Percentiles rank a stretch among this genome's conserved stretches.
Conservation (phyloP, 2,113 vertebrate genomes). For the Cyanoramphus novaezelandiae region DNA sequence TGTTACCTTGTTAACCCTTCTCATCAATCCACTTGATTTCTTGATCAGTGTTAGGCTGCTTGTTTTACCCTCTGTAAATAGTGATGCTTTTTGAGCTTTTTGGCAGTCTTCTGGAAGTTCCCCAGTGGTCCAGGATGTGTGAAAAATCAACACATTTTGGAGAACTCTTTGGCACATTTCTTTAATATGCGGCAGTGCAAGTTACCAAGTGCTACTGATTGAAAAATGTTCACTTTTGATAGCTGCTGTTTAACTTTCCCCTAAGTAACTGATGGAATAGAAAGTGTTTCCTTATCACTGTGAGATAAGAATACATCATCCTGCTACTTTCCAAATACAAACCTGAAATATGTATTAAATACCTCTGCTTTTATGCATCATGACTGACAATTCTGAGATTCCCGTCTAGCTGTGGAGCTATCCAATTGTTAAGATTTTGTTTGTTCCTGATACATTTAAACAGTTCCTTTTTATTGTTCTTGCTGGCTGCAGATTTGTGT, state of each 20-base stretch:
- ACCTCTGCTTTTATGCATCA: conserved; percentile 46
- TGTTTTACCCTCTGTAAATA: neutral
- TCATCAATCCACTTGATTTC: neutral
- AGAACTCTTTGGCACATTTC: neutral
- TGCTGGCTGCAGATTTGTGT: conserved; percentile 17
- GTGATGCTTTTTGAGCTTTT: neutral
- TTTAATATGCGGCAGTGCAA: conserved; percentile 45
- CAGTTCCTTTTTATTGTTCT: conserved; percentile 62
- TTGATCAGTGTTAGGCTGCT: neutral
- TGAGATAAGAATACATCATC: conserved; percentile 48
- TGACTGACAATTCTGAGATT: conserved; percentile 47
- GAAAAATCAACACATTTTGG: neutral
- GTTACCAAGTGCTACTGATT: conserved; percentile 20
- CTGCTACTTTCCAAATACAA: conserved; percentile 35
- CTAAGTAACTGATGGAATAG: conserved; percentile 45
- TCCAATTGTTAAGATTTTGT: conserved; percentile 48
- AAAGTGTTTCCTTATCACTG: conserved; percentile 53
- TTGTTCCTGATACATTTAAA: conserved; percentile 45
- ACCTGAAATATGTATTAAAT: conserved; percentile 52
- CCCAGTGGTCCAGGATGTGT: neutral
- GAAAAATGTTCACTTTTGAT: conserved; percentile 49
- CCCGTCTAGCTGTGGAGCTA: conserved; percentile 31
- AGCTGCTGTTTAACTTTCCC: conserved; percentile 49
- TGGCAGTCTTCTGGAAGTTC: neutral
- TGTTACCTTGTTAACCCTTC: neutral